These are phyloP conservation scores for Eudorcas thomsonii DNA, from an alignment of 2,113 vertebrate genomes.

Conservation along the genomic window DNA sequence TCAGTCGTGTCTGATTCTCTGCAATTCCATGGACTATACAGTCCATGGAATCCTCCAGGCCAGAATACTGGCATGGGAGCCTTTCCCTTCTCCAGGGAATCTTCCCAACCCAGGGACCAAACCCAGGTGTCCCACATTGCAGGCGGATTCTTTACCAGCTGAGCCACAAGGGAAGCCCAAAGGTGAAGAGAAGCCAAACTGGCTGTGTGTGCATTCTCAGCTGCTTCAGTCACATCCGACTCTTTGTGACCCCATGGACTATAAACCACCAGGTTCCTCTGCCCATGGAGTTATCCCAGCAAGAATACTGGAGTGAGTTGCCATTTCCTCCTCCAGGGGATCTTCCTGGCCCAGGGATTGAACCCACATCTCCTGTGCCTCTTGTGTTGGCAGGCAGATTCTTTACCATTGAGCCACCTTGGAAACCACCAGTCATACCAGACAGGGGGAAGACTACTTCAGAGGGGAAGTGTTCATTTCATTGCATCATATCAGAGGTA, in stretches of 20 bases:
- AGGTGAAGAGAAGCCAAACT: background rate
- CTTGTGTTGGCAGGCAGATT: background rate
- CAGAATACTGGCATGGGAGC: background rate
- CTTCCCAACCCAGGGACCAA: background rate
- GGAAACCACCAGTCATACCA: background rate
- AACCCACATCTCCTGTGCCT: background rate
- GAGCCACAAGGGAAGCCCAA: background rate
- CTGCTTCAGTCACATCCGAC: background rate
- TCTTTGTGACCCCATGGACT: background rate
- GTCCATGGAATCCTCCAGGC: background rate
- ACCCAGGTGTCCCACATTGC: background rate
- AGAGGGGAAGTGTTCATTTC: background rate
- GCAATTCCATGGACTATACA: background rate
- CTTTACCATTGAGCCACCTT: background rate
- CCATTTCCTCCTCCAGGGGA: background rate
- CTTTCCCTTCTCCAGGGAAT: background rate
- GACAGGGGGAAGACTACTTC: background rate
- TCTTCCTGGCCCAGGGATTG: background rate
- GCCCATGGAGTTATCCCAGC: background rate
- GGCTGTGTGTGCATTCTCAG: background rate
- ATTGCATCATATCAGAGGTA: background rate
- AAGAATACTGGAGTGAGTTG: background rate
- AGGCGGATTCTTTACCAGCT: background rate
- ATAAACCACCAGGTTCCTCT: background rate
- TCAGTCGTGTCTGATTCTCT: background rate